phyloP scores from a whole-genome alignment of 2,797 vertebrate species.

The Rhincodon typus region DNA sequence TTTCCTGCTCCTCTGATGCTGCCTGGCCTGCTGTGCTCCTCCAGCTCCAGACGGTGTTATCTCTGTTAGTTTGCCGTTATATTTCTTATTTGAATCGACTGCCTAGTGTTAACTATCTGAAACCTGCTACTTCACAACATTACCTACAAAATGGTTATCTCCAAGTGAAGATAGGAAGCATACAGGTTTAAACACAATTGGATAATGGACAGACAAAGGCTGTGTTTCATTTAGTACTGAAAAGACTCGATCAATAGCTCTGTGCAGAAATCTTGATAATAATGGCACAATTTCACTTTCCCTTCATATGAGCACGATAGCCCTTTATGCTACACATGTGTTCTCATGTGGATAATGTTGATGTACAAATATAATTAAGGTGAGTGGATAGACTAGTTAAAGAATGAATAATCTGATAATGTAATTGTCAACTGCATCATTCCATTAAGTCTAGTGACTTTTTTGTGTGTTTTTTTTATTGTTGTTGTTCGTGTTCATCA shows the following conservation, averaged over 20 bases:
- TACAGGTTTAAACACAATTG: neutral
- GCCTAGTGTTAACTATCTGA: neutral
- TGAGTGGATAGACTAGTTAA: neutral
- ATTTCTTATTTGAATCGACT: neutral
- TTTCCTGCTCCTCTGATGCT: no score
- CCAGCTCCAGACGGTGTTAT: no score
- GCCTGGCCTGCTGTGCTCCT: no score
- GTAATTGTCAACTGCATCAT: neutral
- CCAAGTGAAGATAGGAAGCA: neutral
- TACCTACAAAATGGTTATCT: neutral
- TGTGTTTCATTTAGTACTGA: neutral
- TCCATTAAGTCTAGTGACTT: neutral
- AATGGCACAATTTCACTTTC: neutral
- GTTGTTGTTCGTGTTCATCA: neutral
- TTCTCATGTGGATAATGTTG: neutral
- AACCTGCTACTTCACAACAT: neutral
- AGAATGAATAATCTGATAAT: neutral
- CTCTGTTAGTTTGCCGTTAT: neutral
- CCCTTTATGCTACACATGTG: neutral
- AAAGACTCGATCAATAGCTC: neutral
- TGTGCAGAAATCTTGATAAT: neutral
- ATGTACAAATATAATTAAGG: neutral
- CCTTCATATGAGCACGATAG: neutral
- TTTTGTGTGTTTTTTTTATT: neutral
- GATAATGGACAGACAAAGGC: neutral